These are phyloP conservation scores for Porphyrio hochstetteri DNA, from an alignment of 2,113 vertebrate genomes.

Conservation along the genomic window DNA sequence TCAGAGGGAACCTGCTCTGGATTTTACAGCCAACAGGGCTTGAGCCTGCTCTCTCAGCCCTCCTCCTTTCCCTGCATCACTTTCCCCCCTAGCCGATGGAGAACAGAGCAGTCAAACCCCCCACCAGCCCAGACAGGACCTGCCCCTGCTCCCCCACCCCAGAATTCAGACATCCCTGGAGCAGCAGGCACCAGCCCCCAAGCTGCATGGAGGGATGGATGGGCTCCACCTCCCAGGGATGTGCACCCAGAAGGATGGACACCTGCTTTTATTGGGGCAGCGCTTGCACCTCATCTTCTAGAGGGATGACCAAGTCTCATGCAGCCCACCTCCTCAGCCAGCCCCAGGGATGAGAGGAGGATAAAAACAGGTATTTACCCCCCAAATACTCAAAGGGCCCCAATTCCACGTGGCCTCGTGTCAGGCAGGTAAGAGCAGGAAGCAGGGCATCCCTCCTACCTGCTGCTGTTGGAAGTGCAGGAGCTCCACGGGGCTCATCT, in stretches of 20 bases:
- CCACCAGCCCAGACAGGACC: not conserved
- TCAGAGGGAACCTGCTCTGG: not conserved
- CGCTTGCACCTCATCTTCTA: not conserved
- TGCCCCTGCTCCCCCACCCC: not conserved
- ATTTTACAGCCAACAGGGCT: not conserved
- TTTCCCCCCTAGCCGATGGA: accelerated
- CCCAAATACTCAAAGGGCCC: accelerated
- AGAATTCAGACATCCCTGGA: not conserved
- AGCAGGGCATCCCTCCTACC: constrained; percentile 67
- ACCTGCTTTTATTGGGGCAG: not conserved
- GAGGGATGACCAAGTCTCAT: accelerated
- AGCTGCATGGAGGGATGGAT: accelerated
- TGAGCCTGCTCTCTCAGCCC: not conserved
- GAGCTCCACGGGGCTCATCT: constrained; percentile 94
- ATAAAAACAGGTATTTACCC: accelerated
- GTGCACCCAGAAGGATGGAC: not conserved
- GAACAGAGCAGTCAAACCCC: not conserved
- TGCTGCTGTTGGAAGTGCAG: constrained; percentile 99
- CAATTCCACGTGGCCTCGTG: accelerated
- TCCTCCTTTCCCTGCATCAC: not conserved
- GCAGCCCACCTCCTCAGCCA: not conserved
- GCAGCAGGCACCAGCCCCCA: not conserved
- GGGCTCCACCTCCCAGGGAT: not conserved
- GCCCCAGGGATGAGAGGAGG: accelerated
- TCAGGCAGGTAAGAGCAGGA: not conserved